Conservation (phyloP, 2,888 invertebrate species). For the Steinernema carpocapsae region DNA sequence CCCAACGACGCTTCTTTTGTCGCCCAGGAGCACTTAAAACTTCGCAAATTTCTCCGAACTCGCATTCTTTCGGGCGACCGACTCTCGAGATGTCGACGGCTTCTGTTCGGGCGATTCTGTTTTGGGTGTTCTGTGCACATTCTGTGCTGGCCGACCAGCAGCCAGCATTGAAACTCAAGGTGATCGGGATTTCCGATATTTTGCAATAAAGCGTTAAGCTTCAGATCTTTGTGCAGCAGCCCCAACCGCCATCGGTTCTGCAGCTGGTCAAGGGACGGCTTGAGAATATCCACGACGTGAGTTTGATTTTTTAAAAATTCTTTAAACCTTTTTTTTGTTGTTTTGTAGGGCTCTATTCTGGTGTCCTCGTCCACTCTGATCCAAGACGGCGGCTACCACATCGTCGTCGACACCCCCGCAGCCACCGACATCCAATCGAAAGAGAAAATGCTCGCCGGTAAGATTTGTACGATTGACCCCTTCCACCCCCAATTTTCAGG, state of each 20-base stretch:
- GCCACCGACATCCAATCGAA: conserved; percentile 60
- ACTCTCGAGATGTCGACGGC: conserved; percentile 30
- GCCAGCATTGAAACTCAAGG: conserved; percentile 10
- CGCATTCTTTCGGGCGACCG: conserved; percentile 15
- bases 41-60: not conserved
- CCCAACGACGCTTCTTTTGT: conserved; percentile 9
- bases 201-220: conserved; percentile 3
- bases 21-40: conserved; percentile 10
- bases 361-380: conserved; percentile 59
- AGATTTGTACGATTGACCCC: not conserved
- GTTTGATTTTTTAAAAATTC: not conserved
- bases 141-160: not conserved
- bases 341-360: conserved; percentile 53
- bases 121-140: not conserved
- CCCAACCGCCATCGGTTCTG: conserved; percentile 52
- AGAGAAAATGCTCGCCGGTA: conserved; percentile 58
- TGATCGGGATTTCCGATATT: not conserved
- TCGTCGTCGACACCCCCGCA: conserved; percentile 62
- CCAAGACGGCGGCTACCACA: conserved; percentile 59
- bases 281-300: conserved; percentile 50
- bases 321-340: conserved; percentile 9
- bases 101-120: not conserved
- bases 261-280: conserved; percentile 53
- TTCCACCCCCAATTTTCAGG: conserved; percentile 37
- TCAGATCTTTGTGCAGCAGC: conserved; percentile 55